Conservation (phyloP, 2,113 vertebrate species). For the Dromaius novaehollandiae region DNA sequence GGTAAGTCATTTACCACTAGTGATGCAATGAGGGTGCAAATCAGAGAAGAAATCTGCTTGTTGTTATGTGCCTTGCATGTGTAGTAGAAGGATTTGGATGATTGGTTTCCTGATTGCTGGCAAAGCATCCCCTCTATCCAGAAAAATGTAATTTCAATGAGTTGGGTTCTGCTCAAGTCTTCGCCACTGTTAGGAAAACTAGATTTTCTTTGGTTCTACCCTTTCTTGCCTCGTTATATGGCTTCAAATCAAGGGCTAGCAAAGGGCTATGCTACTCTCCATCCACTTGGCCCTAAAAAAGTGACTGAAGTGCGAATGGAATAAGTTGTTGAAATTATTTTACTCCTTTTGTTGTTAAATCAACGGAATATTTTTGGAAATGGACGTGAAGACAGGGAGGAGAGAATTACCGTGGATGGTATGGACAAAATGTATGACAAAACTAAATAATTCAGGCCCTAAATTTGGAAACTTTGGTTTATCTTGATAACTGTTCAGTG, state of each 20-base stretch:
- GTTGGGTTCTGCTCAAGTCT: not conserved
- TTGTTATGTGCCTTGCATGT: not conserved
- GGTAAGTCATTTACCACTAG: not conserved
- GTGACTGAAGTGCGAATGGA: not conserved
- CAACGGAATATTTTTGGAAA: not conserved
- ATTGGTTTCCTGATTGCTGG: not conserved
- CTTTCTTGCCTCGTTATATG: not conserved
- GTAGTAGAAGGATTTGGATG: not conserved
- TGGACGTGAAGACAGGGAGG: not conserved
- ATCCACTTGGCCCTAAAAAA: not conserved
- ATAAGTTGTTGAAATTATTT: not conserved
- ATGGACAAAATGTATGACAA: not conserved
- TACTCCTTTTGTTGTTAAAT: not conserved
- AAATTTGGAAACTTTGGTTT: not conserved
- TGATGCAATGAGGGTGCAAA: not conserved
- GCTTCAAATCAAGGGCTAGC: not conserved
- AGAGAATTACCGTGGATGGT: not conserved
- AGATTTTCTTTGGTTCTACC: not conserved
- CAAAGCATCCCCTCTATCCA: not conserved
- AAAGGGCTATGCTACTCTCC: not conserved
- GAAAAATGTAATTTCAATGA: not conserved
- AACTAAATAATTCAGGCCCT: not conserved
- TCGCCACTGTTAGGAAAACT: not conserved
- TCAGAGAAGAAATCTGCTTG: not conserved
- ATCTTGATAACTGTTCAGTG: not conserved